Conservation (phyloP, 2,888 invertebrate species). For the Metopia argyrocephala region DNA sequence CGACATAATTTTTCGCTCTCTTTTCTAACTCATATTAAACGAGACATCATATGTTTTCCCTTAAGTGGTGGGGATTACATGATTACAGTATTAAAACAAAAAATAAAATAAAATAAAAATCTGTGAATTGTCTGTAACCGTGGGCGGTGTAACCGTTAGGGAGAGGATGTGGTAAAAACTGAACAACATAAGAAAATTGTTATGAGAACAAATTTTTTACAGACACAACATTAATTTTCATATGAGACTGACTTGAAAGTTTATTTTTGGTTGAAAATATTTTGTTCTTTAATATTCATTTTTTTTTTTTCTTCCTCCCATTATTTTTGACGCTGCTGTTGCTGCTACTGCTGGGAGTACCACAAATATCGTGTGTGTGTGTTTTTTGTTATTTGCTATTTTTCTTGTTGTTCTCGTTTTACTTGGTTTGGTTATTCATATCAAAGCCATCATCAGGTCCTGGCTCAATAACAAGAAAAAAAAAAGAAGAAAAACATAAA, state of each 20-base stretch:
- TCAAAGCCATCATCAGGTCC: conserved; percentile 39
- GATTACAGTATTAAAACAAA: conserved; percentile 54
- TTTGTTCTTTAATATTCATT: conserved; percentile 2
- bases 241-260: conserved; percentile 63
- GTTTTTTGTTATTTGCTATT: conserved; percentile 49
- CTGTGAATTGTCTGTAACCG: conserved; percentile 63
- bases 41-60: conserved; percentile 65
- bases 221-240: conserved; percentile 65
- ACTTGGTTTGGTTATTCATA: conserved; percentile 21
- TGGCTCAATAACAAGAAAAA: conserved; percentile 40
- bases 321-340: not conserved
- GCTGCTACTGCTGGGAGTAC: not conserved
- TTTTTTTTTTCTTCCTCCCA: not conserved
- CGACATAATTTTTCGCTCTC: conserved; percentile 4
- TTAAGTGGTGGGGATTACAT: conserved; percentile 65
- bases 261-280: conserved; percentile 47
- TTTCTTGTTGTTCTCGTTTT: not conserved
- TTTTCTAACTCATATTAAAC: conserved; percentile 19
- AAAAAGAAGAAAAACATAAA: conserved; percentile 7
- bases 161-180: not conserved
- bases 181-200: conserved; percentile 33
- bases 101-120: conserved; percentile 21
- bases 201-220: conserved; percentile 61
- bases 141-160: conserved; percentile 51
- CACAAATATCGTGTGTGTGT: too few species aligned